These are phyloP conservation scores for Hydrozoanthus gracilis DNA, from an alignment of 92 coral and sea anemone species.

Conservation along the genomic window DNA sequence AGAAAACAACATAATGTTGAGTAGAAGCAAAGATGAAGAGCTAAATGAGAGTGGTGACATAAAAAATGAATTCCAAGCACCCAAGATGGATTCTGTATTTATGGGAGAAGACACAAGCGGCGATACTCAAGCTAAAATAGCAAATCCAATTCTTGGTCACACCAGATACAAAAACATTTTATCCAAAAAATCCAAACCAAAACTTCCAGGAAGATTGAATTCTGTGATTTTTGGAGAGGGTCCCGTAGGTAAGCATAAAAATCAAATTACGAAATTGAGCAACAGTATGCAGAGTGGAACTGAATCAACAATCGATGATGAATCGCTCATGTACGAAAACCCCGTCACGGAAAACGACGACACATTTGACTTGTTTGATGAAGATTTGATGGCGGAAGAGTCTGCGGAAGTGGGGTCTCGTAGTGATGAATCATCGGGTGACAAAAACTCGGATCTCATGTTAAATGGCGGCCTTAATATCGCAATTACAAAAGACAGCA, in stretches of 20 bases:
- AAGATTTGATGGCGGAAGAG: slow-evolving; percentile 15
- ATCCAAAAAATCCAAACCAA: not conserved
- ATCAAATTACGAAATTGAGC: not conserved
- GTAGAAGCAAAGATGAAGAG: not conserved
- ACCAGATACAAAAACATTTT: not conserved
- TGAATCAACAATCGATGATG: not conserved
- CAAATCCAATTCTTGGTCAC: not conserved
- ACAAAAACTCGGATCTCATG: not conserved
- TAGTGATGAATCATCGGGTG: not conserved
- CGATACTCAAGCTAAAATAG: not conserved
- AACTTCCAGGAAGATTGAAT: not conserved
- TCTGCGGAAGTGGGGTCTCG: not conserved
- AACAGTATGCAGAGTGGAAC: slow-evolving; percentile 1
- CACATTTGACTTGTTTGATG: not conserved
- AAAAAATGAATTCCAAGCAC: not conserved
- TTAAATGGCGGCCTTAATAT: not conserved
- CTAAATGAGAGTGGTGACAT: not conserved
- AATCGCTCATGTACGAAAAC: not conserved
- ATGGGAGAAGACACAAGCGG: not conserved
- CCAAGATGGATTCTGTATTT: not conserved
- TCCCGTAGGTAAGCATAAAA: not conserved
- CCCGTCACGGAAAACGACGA: not conserved
- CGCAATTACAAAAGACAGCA: not conserved
- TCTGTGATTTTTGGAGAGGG: slow-evolving; percentile 38
- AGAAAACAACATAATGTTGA: not conserved